Base-by-base conservation (phyloP, 2,113 vertebrate genomes). In the Eublepharis macularius region DNA sequence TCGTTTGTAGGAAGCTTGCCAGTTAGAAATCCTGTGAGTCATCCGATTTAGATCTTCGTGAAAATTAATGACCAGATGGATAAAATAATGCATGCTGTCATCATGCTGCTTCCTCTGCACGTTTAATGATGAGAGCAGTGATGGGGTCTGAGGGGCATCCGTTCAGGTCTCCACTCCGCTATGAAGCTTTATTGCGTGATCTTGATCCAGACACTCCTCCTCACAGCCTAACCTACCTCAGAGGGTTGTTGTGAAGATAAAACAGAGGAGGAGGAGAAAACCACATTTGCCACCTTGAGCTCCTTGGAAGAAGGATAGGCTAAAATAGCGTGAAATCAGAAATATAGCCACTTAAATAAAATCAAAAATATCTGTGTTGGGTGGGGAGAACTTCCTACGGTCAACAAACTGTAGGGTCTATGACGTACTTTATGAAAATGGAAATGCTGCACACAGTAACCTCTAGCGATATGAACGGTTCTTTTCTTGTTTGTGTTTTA, bases 401-500 rank as follows among this genome's bases (percentile, higher is more conserved):
- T 26, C 24, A 51, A 13, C 49, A 51, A 51, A 51, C 13, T 11
- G n/a, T 10, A 13, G 43, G 14, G 7, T 84, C 17, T 57, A 36
- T 36, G 1, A 36, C 13, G 21, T 84, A 47, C 12, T 47, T 68
- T 60, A 51, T 29, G 41, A 39, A 36, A 41, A 24, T 0, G 0
- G 47, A 45, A 24, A 24, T 57, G 54, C 54, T 17, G 34, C 69
- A 60, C 84, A 57, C 47, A 4, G 3, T 17, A 0, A 0, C 0
- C 3, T 0, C 10, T 26, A 68, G 24, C 17, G 13, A 45, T 34
- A 34, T 32, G 65, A 43, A 65, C 43, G 60, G 36, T 87, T 36
- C 9, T 1, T 29, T 11, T 82, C 88, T 17, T 80, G 26, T 45
- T n/a, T 75, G 83, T 34, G 5, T 88, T 88, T 76, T 81, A 98